Conservation (phyloP, 1,140 invertebrate species). For the Euwallacea similis region DNA sequence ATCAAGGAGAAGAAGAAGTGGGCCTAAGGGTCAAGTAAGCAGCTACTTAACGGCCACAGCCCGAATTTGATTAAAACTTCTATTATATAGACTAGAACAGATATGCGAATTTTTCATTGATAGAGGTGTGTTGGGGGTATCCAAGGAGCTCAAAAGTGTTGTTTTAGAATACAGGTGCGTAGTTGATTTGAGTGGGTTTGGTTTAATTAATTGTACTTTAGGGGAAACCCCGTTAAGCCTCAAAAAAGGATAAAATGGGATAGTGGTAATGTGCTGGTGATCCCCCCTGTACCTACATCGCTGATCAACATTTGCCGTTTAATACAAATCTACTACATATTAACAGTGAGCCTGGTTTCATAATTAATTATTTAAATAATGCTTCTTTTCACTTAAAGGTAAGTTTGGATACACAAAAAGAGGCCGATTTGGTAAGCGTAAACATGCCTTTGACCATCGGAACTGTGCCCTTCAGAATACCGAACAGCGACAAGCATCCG, state of each 20-base stretch:
- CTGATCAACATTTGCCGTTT: conserved; percentile 74
- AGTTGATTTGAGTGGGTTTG: background rate
- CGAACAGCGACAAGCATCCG: conserved; percentile 68
- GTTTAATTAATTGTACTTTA: conserved; percentile 34
- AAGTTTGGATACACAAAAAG: conserved; percentile 70
- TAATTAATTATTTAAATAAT: conserved; percentile 12
- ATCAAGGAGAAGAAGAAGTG: conserved; percentile 74
- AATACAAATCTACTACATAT: conserved; percentile 78
- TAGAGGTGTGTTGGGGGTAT: conserved; percentile 74
- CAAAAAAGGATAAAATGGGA: conserved; percentile 68
- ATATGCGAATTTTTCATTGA: conserved; percentile 82
- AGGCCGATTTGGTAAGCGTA: conserved; percentile 73
- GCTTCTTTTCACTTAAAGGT: conserved; percentile 58
- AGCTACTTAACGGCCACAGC: background rate
- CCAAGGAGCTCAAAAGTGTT: conserved; percentile 70
- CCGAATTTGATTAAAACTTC: background rate
- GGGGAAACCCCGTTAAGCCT: conserved; percentile 65
- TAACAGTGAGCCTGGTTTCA: conserved; percentile 64
- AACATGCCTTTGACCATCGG: conserved; percentile 82
- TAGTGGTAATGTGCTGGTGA: conserved; percentile 66
- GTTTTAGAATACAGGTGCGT: conserved; percentile 69
- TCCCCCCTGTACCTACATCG: conserved; percentile 81
- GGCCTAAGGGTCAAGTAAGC: conserved; percentile 63
- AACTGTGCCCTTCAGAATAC: conserved; percentile 77
- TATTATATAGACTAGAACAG: conserved; percentile 67